Conservation (phyloP, 2,888 invertebrate genomes). For the Hermodice carunculata region DNA sequence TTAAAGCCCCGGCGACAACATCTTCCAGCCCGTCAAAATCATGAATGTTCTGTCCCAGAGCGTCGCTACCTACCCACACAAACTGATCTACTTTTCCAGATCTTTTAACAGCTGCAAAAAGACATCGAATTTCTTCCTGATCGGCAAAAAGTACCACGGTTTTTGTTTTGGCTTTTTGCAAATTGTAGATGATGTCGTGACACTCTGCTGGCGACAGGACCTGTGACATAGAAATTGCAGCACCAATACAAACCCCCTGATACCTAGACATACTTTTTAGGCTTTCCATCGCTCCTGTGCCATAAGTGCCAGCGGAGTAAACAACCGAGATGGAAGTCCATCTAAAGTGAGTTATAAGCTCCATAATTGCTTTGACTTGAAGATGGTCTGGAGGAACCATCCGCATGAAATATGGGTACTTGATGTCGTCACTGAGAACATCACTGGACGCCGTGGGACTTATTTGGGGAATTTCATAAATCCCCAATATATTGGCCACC, state of each 20-base stretch:
- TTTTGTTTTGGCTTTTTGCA: conserved; percentile 36
- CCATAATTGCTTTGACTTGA: conserved; percentile 49
- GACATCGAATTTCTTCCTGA: conserved; percentile 45
- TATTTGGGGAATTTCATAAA: conserved; percentile 55
- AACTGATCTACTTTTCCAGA: conserved; percentile 46
- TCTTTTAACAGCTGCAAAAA: conserved; percentile 46
- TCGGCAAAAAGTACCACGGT: conserved; percentile 59
- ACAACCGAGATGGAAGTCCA: conserved; percentile 86
- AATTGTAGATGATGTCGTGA: conserved; percentile 20
- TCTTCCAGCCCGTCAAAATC: conserved; percentile 42
- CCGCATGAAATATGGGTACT: conserved; percentile 58
- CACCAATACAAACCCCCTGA: conserved; percentile 51
- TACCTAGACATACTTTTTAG: conserved; percentile 31
- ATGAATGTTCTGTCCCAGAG: conserved; percentile 41
- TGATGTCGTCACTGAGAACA: conserved; percentile 53
- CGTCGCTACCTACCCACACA: conserved; percentile 62
- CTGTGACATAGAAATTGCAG: conserved; percentile 33
- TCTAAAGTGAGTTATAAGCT: conserved; percentile 69
- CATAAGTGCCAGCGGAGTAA: conserved; percentile 77
- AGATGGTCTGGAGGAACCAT: conserved; percentile 59
- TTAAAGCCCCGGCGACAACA: conserved; percentile 45
- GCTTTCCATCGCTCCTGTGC: conserved; percentile 49
- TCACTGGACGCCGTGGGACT: conserved; percentile 57
- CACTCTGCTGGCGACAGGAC: conserved; percentile 11
- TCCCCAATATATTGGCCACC: conserved; percentile 52